phyloP scores from a whole-genome alignment of 2,113 vertebrate species.

The Oenanthe melanoleuca region DNA sequence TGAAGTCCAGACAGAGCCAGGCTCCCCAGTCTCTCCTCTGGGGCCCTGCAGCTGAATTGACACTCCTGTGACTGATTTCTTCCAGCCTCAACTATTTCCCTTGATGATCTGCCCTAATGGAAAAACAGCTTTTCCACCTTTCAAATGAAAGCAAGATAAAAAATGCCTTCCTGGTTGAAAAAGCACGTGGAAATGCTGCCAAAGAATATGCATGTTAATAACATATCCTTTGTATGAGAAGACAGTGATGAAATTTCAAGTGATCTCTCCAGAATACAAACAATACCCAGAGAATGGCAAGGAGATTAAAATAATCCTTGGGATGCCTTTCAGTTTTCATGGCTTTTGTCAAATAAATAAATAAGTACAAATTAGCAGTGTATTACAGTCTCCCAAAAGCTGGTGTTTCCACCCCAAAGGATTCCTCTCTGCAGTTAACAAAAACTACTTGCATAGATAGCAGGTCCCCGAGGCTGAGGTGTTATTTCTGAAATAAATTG shows the following conservation, averaged over 20 bases:
- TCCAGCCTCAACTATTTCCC: conserved; percentile 53
- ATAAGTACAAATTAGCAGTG: conserved; percentile 26
- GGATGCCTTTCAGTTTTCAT: background rate
- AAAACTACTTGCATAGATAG: conserved; percentile 32
- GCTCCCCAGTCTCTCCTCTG: background rate
- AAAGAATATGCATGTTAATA: conserved; percentile 37
- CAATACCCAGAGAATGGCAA: conserved; percentile 8
- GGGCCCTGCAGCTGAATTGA: conserved; percentile 42
- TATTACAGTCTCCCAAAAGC: background rate
- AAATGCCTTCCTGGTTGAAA: conserved; percentile 39
- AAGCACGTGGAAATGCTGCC: conserved; percentile 1
- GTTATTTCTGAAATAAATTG: conserved; percentile 62
- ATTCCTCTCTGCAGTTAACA: conserved; percentile 29
- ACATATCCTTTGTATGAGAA: conserved; percentile 30
- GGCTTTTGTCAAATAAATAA: conserved; percentile 33
- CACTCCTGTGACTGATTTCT: conserved; percentile 55
- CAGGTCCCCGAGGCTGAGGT: background rate
- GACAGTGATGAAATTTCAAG: background rate
- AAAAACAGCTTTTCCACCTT: conserved; percentile 55
- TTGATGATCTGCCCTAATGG: conserved; percentile 35
- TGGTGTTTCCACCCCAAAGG: background rate
- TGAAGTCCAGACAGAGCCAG: conserved; percentile 31
- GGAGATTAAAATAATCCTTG: conserved; percentile 54
- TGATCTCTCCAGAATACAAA: conserved; percentile 42
- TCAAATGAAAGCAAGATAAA: conserved; percentile 52